These are phyloP conservation scores for Oceanodroma leucorhoa DNA, from an alignment of 2,797 vertebrate genomes.

Conservation along the genomic window DNA sequence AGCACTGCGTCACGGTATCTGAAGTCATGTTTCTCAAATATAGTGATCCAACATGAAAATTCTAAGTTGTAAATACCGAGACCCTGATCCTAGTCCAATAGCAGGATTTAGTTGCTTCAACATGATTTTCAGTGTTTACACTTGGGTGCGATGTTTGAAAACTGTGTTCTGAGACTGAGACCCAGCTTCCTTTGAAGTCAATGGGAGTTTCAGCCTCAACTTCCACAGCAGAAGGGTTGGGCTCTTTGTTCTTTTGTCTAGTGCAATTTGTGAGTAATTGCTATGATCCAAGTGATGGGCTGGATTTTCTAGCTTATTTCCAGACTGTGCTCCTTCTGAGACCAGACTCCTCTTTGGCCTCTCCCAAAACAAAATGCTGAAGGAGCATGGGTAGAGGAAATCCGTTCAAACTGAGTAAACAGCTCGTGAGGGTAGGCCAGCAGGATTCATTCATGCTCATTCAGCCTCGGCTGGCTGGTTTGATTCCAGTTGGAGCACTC, in stretches of 20 bases:
- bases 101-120: neutral
- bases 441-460: constrained; percentile 69
- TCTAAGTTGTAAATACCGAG: neutral
- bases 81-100: neutral
- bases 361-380: constrained; percentile 47
- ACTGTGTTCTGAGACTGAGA: neutral
- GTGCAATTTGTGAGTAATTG: constrained; percentile 28
- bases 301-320: constrained; percentile 24
- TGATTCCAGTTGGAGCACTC: constrained; percentile 71
- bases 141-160: neutral
- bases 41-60: neutral
- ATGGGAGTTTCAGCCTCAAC: neutral
- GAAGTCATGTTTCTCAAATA: neutral
- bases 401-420: constrained; percentile 64
- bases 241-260: constrained; percentile 49
- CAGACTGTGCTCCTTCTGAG: neutral
- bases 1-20: neutral
- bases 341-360: neutral
- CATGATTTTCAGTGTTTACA: neutral
- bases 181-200: constrained; percentile 29
- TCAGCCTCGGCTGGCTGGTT: constrained; percentile 67
- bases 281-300: neutral
- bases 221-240: constrained; percentile 15
- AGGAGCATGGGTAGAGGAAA: constrained; percentile 61
- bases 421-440: constrained; percentile 54